Conservation (phyloP, 2,797 vertebrate species). For the Hemibagrus guttatus region DNA sequence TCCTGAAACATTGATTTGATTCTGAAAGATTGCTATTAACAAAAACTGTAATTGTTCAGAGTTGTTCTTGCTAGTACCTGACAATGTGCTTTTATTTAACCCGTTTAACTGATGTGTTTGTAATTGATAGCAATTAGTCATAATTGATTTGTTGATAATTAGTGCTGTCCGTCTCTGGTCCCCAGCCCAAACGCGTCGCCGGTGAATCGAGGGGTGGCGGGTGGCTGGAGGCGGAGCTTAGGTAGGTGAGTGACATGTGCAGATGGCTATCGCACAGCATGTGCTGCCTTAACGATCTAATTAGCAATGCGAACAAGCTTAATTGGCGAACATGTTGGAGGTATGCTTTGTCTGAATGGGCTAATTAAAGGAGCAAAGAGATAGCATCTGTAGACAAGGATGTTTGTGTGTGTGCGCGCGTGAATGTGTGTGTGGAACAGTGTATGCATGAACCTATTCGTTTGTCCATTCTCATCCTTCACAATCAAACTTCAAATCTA, state of each 20-base stretch:
- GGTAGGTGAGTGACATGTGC: slow-evolving; percentile 61
- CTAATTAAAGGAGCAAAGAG: slow-evolving; percentile 54
- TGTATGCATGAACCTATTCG: slow-evolving; percentile 18
- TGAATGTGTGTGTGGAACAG: slow-evolving; percentile 29
- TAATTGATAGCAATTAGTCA: slow-evolving; percentile 53
- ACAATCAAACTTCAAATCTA: slow-evolving; percentile 17
- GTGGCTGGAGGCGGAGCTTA: slow-evolving; percentile 64
- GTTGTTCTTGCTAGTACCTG: slow-evolving; percentile 34
- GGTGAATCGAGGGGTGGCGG: slow-evolving; percentile 59
- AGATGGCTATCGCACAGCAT: slow-evolving; percentile 59
- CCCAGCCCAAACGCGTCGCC: slow-evolving; percentile 61
- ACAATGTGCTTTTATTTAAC: slow-evolving; percentile 41
- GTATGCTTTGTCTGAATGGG: slow-evolving; percentile 51
- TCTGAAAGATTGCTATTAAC: neutral
- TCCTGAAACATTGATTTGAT: slow-evolving; percentile 4
- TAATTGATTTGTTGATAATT: slow-evolving; percentile 60
- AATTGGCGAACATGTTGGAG: slow-evolving; percentile 59
- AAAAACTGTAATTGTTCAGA: slow-evolving; percentile 8
- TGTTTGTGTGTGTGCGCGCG: slow-evolving; percentile 38
- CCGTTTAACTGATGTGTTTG: slow-evolving; percentile 49
- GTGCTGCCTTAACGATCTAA: slow-evolving; percentile 58
- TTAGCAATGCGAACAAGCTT: slow-evolving; percentile 56
- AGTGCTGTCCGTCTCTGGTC: slow-evolving; percentile 63
- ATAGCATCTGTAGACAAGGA: slow-evolving; percentile 47
- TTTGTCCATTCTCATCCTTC: slow-evolving; percentile 9